Evolutionary conservation across 2,113 vertebrate species (phyloP), one percentile per base, ranked within the genome.

Genomic region (Xyliphius kryptos): DNA sequence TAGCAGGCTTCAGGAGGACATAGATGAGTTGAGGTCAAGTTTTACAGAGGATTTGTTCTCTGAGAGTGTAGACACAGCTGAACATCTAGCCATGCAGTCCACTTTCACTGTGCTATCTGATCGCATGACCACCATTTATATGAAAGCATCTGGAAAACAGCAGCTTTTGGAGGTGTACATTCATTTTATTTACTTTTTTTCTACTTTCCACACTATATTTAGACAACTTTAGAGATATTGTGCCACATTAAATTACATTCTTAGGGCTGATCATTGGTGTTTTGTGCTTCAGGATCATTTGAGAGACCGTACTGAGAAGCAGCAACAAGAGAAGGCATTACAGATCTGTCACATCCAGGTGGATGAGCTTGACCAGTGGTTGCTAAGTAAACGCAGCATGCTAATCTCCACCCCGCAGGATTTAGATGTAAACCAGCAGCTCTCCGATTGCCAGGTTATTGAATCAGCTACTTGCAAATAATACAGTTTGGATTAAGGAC

Each of bases 81-180:
- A 96, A 66, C 95, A 93, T 66, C 75, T 95, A 76, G 91, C 93
- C n/a, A 70, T 98, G 52, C 92, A 92, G 74, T 97, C 95, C 26
- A 97, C 93, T 0, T 91, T 98, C 15, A 97, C 89, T 0, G 93
- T 98, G 47, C 75, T 98, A 66, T 91, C 89, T 0, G 93, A 97
- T 71, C 77, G 95, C 9, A 97, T 97, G 93, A 89, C 92, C 73
- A 98, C 96, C 22, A 97, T 98, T 78, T 85, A 84, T 66, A 97
- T 97, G 93, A 97, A 96, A 69, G 95, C 95, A 0, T 90, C 91
- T 0, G 94, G 95, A 49, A 97, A 95, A 74, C 77, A 89, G 1
- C 96, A 96, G 66, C 87, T 98, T 0, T 71, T 98, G 46, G 96
- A 98, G 91, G 96, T 97, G n/a, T n/a, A n/a, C n/a, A n/a, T n/a